Evolutionary conservation across 1,140 invertebrate species (phyloP).

Genomic region (Mercenaria mercenaria): DNA sequence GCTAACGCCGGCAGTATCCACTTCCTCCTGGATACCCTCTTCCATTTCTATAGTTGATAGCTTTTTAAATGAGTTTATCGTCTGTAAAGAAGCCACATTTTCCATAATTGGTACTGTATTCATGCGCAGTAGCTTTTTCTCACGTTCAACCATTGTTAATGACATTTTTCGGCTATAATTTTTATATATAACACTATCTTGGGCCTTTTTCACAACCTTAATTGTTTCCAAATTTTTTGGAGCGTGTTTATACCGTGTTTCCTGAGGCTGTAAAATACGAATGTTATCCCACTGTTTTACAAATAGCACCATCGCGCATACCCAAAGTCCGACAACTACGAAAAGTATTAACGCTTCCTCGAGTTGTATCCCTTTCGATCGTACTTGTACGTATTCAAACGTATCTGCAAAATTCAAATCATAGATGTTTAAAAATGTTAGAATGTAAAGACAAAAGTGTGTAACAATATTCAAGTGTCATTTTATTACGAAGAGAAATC

Average conservation of each 20-base stretch:
- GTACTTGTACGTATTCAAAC: conserved; percentile 13
- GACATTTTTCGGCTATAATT: conserved; percentile 82
- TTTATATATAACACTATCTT: conserved; percentile 84
- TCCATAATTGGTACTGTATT: conserved; percentile 80
- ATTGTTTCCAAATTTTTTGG: conserved; percentile 84
- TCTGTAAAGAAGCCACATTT: conserved; percentile 65
- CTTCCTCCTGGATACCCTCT: conserved; percentile 8
- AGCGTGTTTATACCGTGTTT: conserved; percentile 77
- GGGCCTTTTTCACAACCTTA: conserved; percentile 79
- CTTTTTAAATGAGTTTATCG: conserved; percentile 4
- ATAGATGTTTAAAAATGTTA: not conserved
- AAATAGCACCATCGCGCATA: conserved; percentile 79
- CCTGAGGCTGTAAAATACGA: conserved; percentile 80
- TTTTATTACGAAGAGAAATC: not conserved
- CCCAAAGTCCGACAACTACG: conserved; percentile 79
- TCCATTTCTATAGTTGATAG: conserved; percentile 70
- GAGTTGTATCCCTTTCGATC: conserved; percentile 42
- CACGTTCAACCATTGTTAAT: conserved; percentile 80
- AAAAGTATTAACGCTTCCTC: conserved; percentile 79
- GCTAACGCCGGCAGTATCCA: conserved; percentile 16
- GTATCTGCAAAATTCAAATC: conserved; percentile 48
- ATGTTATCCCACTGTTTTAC: conserved; percentile 81
- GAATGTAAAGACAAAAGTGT: not conserved
- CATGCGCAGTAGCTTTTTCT: conserved; percentile 81
- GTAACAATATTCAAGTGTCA: not conserved